These are phyloP conservation scores for Ctenomys sociabilis DNA, from an alignment of 2,113 vertebrate genomes.

Conservation along the genomic window DNA sequence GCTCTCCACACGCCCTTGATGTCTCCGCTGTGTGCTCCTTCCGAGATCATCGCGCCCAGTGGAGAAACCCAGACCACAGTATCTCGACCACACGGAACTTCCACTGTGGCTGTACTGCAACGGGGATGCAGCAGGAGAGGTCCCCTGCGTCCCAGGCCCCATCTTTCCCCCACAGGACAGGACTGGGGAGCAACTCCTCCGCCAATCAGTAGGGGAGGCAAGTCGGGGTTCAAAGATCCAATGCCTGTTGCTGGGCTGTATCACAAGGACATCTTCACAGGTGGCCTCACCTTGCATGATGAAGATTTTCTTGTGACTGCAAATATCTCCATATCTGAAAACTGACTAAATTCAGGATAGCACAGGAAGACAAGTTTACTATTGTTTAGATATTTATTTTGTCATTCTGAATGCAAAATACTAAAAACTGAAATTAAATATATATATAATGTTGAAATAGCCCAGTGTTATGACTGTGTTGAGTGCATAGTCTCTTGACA, in stretches of 20 bases:
- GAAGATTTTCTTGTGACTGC: neutral
- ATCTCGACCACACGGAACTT: rapidly evolving
- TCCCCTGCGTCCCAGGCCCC: neutral
- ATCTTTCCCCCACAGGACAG: neutral
- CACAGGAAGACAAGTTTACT: neutral
- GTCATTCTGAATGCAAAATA: neutral
- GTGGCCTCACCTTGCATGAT: neutral
- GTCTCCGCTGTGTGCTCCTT: neutral
- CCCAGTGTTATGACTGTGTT: neutral
- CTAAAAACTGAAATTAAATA: conserved; percentile 23
- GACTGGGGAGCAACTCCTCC: neutral
- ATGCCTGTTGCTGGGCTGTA: no score
- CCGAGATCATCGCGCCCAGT: no score
- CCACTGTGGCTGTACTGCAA: no score
- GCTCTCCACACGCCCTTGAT: no score
- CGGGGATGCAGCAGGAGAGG: no score
- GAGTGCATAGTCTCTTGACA: neutral
- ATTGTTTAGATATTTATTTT: neutral
- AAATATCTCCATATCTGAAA: neutral
- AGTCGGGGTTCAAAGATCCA: neutral
- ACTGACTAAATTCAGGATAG: neutral
- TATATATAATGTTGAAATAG: neutral
- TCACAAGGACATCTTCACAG: no score
- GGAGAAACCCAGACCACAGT: neutral
- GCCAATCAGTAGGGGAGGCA: rapidly evolving